Evolutionary conservation across 2,888 invertebrate genomes (phyloP).

Genomic region (Nymphalis urticae): DNA sequence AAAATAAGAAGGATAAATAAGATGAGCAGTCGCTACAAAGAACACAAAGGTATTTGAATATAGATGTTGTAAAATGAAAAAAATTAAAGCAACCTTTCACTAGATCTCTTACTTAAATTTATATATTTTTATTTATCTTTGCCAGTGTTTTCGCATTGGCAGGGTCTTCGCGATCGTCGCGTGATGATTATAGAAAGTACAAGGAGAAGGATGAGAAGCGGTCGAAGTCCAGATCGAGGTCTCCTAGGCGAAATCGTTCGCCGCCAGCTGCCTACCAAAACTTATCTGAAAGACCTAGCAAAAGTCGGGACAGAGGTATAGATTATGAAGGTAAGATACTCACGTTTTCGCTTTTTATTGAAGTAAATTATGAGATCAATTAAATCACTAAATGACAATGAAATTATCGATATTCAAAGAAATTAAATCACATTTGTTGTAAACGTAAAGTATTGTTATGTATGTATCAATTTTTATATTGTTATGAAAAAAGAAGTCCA

Average conservation of each 20-base stretch:
- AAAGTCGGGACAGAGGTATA: slow-evolving; percentile 49
- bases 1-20: slow-evolving; percentile 15
- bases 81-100: slow-evolving; percentile 33
- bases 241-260: slow-evolving; percentile 52
- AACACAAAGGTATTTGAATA: slow-evolving; percentile 68
- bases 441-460: too few relatives aligned
- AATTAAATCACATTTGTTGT: too few relatives aligned
- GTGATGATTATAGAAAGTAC: slow-evolving; percentile 78
- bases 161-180: slow-evolving; percentile 84
- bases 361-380: too few relatives aligned
- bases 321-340: slow-evolving; percentile 44
- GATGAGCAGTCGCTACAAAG: slow-evolving; percentile 63
- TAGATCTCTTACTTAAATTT: slow-evolving; percentile 49
- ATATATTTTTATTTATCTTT: slow-evolving; percentile 81
- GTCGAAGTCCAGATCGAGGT: slow-evolving; percentile 58
- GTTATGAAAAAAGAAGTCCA: too few relatives aligned
- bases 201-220: slow-evolving; percentile 50
- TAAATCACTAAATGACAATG: too few relatives aligned
- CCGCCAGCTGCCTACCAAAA: slow-evolving; percentile 47
- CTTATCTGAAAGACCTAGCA: slow-evolving; percentile 41
- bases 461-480: too few relatives aligned
- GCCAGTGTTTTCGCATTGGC: slow-evolving; percentile 89
- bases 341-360: too few relatives aligned
- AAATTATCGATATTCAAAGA: too few relatives aligned
- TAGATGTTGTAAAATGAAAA: slow-evolving; percentile 37